A percentile compares a stretch with the other conserved stretches of the same genome.
phyloP scores from a whole-genome alignment of 2,888 invertebrate genomes.

The Leucophora obtusa region DNA sequence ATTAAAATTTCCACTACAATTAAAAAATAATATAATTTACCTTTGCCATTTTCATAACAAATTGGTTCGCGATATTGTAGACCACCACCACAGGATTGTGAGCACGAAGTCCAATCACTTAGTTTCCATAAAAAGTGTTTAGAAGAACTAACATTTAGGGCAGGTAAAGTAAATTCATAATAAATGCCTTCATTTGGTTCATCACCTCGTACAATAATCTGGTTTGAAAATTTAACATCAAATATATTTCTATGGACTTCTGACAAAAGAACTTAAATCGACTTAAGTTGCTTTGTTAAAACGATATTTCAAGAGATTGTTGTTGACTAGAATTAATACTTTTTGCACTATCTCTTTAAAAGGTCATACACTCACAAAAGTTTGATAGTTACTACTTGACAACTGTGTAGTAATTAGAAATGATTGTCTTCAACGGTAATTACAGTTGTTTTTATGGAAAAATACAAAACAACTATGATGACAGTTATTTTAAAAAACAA shows the following conservation, averaged over 20 bases:
- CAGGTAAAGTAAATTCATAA: constrained; percentile 86
- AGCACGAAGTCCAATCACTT: constrained; percentile 90
- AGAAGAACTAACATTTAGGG: constrained; percentile 81
- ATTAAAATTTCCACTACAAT: neutral
- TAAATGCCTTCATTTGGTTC: constrained; percentile 89
- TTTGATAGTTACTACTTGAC: too few relatives aligned
- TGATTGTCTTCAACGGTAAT: too few relatives aligned
- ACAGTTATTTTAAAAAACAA: too few relatives aligned
- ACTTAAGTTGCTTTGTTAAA: too few relatives aligned
- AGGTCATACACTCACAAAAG: too few relatives aligned
- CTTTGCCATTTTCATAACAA: constrained; percentile 79
- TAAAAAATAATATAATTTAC: constrained; percentile 72
- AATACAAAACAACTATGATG: too few relatives aligned
- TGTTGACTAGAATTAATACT: too few relatives aligned
- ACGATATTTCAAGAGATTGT: too few relatives aligned
- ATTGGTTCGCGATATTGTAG: constrained; percentile 81
- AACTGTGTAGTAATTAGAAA: too few relatives aligned
- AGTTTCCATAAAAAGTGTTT: constrained; percentile 86
- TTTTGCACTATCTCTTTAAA: too few relatives aligned
- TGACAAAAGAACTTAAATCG: too few relatives aligned
- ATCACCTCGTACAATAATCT: constrained; percentile 86
- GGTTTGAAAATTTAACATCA: constrained; percentile 64
- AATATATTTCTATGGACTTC: neutral
- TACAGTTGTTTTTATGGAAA: too few relatives aligned
- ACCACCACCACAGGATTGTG: constrained; percentile 88